Conservation (phyloP, 2,797 vertebrate genomes). For the Passerculus sandwichensis region DNA sequence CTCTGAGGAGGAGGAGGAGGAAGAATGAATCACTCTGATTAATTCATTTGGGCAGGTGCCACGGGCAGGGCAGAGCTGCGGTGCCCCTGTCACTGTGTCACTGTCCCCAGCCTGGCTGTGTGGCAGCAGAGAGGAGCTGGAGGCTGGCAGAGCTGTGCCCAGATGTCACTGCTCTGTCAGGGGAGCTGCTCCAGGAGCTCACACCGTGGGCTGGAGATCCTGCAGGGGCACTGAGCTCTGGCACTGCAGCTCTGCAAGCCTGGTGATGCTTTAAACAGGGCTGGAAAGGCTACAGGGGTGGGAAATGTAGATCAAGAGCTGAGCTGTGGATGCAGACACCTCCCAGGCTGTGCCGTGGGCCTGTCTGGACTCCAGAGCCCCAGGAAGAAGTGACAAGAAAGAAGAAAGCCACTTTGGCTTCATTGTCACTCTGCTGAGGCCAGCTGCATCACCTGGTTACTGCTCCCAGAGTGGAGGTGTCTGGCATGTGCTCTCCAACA, state of each 20-base stretch:
- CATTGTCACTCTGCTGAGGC: neutral
- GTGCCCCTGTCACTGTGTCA: neutral
- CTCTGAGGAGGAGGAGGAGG: neutral
- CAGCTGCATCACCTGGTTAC: neutral
- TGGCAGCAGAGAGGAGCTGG: neutral
- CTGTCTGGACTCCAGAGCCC: neutral
- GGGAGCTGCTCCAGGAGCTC: neutral
- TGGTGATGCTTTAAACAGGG: neutral
- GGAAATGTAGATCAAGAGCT: neutral
- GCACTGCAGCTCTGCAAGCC: neutral
- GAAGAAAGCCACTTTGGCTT: neutral
- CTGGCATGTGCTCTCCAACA: neutral
- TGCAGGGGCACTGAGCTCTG: neutral
- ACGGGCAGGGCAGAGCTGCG: neutral
- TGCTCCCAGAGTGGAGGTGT: neutral
- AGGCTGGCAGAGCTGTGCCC: neutral
- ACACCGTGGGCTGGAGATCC: neutral
- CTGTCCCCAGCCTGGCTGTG: neutral
- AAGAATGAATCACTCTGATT: neutral
- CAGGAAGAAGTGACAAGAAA: too few species aligned
- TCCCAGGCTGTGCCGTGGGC: neutral
- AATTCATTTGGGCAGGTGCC: constrained; percentile 44
- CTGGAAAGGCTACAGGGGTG: neutral
- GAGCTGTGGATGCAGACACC: neutral
- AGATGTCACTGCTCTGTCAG: neutral